Evolutionary conservation across 2,888 invertebrate species (phyloP).

Genomic region (Agrenia bidenticulata): DNA sequence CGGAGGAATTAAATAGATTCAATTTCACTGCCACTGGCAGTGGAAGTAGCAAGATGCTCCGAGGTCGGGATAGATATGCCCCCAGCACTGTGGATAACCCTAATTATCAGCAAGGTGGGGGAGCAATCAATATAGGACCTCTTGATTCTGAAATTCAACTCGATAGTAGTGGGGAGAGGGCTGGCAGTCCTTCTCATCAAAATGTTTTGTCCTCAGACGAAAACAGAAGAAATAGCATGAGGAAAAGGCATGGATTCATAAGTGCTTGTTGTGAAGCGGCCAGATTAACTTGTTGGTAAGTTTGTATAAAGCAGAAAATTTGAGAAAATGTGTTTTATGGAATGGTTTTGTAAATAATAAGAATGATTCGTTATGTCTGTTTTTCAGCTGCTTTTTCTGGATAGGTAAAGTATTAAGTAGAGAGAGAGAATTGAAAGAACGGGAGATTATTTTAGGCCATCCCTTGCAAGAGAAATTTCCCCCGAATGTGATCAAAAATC

Average conservation of each 20-base stretch:
- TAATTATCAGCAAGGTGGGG: constrained; percentile 27
- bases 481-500: constrained; percentile 93
- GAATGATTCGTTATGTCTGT: too few species aligned
- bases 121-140: constrained; percentile 9
- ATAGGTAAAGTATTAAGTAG: constrained; percentile 67
- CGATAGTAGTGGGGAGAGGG: not conserved
- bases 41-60: constrained; percentile 30
- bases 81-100: constrained; percentile 41
- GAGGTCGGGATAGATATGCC: constrained; percentile 35
- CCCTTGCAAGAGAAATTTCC: constrained; percentile 79
- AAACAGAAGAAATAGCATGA: constrained; percentile 5
- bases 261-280: constrained; percentile 9
- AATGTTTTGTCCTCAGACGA: constrained; percentile 24
- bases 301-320: not conserved
- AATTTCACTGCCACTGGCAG: constrained; percentile 4
- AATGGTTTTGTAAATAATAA: constrained; percentile 14
- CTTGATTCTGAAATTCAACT: not conserved
- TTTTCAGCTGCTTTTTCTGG: constrained; percentile 73
- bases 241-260: not conserved
- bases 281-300: constrained; percentile 41
- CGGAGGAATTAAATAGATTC: constrained; percentile 8
- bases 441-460: constrained; percentile 76
- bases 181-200: constrained; percentile 9
- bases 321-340: not conserved
- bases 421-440: constrained; percentile 71